Base-by-base conservation (phyloP, 2,888 invertebrate genomes). In the Oxycera nigricornis region DNA sequence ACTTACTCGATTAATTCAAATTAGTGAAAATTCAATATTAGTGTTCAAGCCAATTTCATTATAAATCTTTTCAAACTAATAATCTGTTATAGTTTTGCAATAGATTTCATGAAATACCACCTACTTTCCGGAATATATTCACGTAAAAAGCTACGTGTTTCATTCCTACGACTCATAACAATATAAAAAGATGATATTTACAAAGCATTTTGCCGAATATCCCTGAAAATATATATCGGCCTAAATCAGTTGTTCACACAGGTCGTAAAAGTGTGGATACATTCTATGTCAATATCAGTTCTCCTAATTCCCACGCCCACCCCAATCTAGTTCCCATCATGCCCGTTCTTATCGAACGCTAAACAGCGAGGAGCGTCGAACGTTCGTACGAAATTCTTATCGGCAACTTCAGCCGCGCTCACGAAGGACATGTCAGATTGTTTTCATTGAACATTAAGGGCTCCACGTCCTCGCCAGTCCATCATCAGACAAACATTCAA, bases 401-500 rank as follows among this genome's bases (percentile, higher is more conserved):
- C 70, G 35, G 0, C 30, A 70, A 55, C 26, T 55, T 70, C 70
- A 70, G 70, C 30, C 22, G 11, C 52, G 31, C 55, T 52, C 55
- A 70, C 70, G 31, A 70, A 52, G 52, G 52, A 70, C 52, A 70
- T 22, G 31, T 30, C 22, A 68, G 70, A 22, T 70, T 68, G 68
- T 68, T 50, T 68, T 68, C 68, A 68, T 50, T 55, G 31, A 52
- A 55, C 31, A 30, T 30, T 70, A 55, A 6, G 14, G 41, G 35
- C 14, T 39, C 14, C 30, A 1, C 6, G 65, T 30, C 62, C 39
- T 65, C 20, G 14, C 24, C 41, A 39, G 41, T 4, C 17, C 2
- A 65, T 65, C 11, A 11, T 24, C 11, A 59, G 30, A 9, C 59
- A 11, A 59, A 59, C 14, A 26, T 26, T 24, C 0, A 7, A 35